Evolutionary conservation across 2,888 invertebrate genomes (phyloP).

Genomic region (Bedellia somnulentella): DNA sequence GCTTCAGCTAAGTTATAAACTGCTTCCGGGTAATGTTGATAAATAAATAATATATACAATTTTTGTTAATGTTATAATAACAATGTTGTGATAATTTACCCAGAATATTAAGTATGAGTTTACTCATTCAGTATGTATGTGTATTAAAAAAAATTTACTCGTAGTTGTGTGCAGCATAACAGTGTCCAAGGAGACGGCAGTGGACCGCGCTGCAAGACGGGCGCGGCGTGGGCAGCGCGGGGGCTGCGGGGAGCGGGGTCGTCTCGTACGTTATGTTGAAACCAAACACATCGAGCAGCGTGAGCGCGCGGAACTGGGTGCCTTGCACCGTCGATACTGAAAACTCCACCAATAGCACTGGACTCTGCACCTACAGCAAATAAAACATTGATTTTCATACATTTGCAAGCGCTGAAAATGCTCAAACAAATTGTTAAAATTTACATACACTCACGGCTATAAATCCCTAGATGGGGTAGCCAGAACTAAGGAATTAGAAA

Average conservation of each 20-base stretch:
- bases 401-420: no score
- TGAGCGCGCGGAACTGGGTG: constrained; percentile 79
- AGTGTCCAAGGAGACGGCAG: constrained; percentile 86
- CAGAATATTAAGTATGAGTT: not conserved
- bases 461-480: no score
- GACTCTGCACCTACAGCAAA: constrained; percentile 63
- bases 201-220: constrained; percentile 76
- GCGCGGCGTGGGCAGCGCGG: constrained; percentile 43
- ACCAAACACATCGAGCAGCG: constrained; percentile 83
- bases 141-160: constrained; percentile 60
- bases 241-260: constrained; percentile 35
- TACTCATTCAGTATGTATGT: constrained; percentile 1
- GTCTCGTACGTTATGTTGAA: constrained; percentile 93
- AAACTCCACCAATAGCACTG: constrained; percentile 79
- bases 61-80: not conserved
- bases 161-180: constrained; percentile 71
- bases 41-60: not conserved
- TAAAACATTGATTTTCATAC: no score
- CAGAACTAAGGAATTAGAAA: no score
- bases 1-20: no score
- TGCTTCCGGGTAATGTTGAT: no score
- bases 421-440: no score
- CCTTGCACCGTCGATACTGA: constrained; percentile 72
- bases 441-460: no score
- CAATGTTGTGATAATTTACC: not conserved